These are phyloP conservation scores for Sinodicranocentrus sp. DNA, from an alignment of 2,888 invertebrate genomes.

Conservation along the genomic window DNA sequence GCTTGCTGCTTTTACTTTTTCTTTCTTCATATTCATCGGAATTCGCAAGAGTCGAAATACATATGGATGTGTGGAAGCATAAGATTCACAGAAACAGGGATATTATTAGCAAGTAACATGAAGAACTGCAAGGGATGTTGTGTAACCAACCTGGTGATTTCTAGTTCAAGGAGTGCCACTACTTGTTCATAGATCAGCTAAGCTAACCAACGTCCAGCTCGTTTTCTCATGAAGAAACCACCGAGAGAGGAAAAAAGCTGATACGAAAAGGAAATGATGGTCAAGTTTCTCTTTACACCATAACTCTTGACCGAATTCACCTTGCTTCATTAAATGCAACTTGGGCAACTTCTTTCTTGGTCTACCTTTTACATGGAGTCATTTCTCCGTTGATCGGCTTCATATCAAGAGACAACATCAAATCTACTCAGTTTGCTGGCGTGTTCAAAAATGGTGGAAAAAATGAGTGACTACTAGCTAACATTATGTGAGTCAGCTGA, in stretches of 20 bases:
- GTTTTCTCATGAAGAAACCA: too few relatives aligned
- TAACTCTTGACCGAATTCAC: constrained; percentile 54
- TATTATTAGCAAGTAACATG: constrained; percentile 49
- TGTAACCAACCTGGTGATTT: constrained; percentile 14
- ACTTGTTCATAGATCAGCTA: too few relatives aligned
- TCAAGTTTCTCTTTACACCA: constrained; percentile 49
- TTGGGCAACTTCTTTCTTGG: background rate
- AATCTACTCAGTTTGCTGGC: too few relatives aligned
- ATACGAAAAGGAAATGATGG: constrained; percentile 50
- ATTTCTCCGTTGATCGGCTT: too few relatives aligned
- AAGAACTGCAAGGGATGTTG: constrained; percentile 42
- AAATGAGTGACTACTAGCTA: too few relatives aligned
- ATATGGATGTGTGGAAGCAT: constrained; percentile 35
- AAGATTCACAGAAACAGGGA: constrained; percentile 22
- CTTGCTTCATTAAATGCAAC: constrained; percentile 6
- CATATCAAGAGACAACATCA: too few relatives aligned
- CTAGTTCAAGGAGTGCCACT: constrained; percentile 1
- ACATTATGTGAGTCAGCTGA: too few relatives aligned
- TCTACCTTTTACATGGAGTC: too few relatives aligned
- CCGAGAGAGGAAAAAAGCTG: constrained; percentile 27
- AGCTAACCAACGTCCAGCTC: too few relatives aligned
- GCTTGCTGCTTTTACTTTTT: background rate
- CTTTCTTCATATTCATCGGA: constrained; percentile 21
- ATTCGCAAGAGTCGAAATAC: constrained; percentile 29
- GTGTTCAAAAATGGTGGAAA: too few relatives aligned